Conservation (phyloP, 2,888 invertebrate species). For the Dione juno region DNA sequence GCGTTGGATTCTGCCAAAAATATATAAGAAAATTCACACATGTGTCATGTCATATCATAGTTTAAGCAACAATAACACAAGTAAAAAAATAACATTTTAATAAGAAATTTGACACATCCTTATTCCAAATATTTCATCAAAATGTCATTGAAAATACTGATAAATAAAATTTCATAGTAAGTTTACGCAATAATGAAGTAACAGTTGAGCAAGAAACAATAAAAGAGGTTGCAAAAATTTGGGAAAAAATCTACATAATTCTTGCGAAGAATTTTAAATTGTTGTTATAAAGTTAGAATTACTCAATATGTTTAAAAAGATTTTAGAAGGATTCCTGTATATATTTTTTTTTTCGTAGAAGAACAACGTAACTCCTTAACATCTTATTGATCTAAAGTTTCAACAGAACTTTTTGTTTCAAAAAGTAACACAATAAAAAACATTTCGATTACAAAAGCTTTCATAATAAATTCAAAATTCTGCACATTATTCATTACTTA, state of each 20-base stretch:
- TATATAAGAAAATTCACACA: too few species aligned
- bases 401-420: neutral
- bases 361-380: neutral
- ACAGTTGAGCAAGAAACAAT: conserved; percentile 15
- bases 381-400: conserved; percentile 10
- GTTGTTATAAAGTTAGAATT: conserved; percentile 7
- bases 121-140: neutral
- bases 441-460: neutral
- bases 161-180: neutral
- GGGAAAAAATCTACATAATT: neutral
- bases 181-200: conserved; percentile 15
- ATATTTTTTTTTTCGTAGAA: neutral
- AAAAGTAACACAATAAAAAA: neutral
- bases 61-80: too few species aligned
- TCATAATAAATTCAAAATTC: neutral
- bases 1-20: too few species aligned
- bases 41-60: too few species aligned
- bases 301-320: neutral
- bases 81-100: too few species aligned
- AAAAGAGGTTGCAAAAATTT: neutral
- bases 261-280: neutral
- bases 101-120: neutral
- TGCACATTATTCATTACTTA: neutral
- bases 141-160: neutral
- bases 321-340: neutral